Evolutionary conservation across 2,888 invertebrate genomes (phyloP).

Genomic region (Smittia sp.): DNA sequence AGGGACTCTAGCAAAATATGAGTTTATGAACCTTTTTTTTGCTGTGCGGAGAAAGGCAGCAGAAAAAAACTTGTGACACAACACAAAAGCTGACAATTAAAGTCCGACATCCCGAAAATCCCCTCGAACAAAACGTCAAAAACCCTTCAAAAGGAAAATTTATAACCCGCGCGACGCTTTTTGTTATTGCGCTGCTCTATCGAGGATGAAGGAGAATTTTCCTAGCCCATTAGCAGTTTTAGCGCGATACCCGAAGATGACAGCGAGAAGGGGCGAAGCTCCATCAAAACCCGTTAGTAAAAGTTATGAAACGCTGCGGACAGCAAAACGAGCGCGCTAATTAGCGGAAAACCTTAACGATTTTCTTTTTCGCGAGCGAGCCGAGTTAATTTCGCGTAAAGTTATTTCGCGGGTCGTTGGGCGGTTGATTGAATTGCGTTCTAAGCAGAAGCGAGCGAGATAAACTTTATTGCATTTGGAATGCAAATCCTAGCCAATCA

Average conservation of each 20-base stretch:
- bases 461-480: slow-evolving; percentile 8
- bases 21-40: slow-evolving; percentile 11
- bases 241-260: slow-evolving; percentile 5
- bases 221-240: slow-evolving; percentile 11
- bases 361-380: not conserved
- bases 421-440: not conserved
- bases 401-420: not conserved
- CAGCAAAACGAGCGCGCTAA: slow-evolving; percentile 1
- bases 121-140: slow-evolving; percentile 11
- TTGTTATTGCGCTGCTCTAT: no score
- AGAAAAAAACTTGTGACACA: slow-evolving; percentile 11
- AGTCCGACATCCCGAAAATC: slow-evolving; percentile 20
- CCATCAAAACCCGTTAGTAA: not conserved
- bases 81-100: slow-evolving; percentile 25
- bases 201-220: not conserved
- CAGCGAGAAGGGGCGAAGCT: not conserved
- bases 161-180: not conserved
- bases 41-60: slow-evolving; percentile 3
- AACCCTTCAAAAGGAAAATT: slow-evolving; percentile 10
- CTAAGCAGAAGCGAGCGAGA: not conserved
- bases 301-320: not conserved
- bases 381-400: slow-evolving; percentile 15
- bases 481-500: slow-evolving; percentile 1
- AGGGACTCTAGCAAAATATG: not conserved
- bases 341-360: not conserved